Evolutionary conservation across 2,888 invertebrate species (phyloP), one percentile per base, ranked within the genome.

Genomic region (Polyommatus iphigenia): DNA sequence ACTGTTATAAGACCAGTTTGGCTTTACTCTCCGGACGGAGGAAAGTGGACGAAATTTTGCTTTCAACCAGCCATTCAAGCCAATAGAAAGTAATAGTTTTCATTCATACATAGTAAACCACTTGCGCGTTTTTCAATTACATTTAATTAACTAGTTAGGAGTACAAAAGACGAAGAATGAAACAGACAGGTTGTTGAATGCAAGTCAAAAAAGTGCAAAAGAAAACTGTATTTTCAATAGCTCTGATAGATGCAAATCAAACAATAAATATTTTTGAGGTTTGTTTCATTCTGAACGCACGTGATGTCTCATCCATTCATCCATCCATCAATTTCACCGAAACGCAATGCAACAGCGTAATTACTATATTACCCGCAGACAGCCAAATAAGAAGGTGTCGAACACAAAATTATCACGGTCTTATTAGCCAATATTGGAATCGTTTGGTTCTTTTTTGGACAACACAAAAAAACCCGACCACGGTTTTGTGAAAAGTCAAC

Each of bases 41-140:
- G 93, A 94, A 93, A 94, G 92, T 92, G 91, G 88, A 87, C 86
- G 89, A 89, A 90, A 92, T 92, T 93, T 93, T 93, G 91, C 91
- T 93, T 93, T 93, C 93, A 86, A 88, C 88, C 84, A 86, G 85
- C 89, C 88, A 86, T 85, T 85, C 84, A 83, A 85, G 81, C 82
- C 85, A 85, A 87, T 89, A 91, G 93, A 93, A 94, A 93, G 92
- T 92, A 91, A 91, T 89, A 90, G 88, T 87, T 84, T 85, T 85
- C 84, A 85, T 88, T 85, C 81, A 85, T 85, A 77, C 76, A 77
- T 76, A 18, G 59, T 62, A 67, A 67, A 59, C 36, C 50, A 50
- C 57, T 59, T 62, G 41, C 78, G 62, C 71, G 54, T 54, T 71
- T 77, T 77, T 77, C 77, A 32, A 71, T 54, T 50, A 50, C 8